Conservation (phyloP, 2,888 invertebrate species). For the Steinernema hermaphroditum region DNA sequence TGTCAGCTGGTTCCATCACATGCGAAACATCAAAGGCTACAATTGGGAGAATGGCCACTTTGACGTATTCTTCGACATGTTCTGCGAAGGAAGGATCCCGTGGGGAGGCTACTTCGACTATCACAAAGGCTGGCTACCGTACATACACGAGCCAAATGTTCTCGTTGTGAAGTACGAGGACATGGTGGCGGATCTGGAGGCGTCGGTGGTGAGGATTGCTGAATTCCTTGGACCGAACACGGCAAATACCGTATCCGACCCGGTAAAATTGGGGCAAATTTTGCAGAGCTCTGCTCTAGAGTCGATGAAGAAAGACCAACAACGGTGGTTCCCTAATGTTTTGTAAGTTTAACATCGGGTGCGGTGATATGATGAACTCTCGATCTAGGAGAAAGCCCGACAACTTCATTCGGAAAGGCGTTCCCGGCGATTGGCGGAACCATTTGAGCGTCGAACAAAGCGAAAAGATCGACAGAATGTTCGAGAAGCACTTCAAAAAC, state of each 20-base stretch:
- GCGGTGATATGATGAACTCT: too few species aligned
- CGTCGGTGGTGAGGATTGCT: slow-evolving; percentile 44
- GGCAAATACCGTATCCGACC: slow-evolving; percentile 36
- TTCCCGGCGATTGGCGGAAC: slow-evolving; percentile 56
- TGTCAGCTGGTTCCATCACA: slow-evolving; percentile 54
- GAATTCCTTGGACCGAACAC: slow-evolving; percentile 52
- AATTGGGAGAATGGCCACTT: slow-evolving; percentile 49
- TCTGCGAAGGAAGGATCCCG: slow-evolving; percentile 44
- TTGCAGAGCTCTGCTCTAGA: slow-evolving; percentile 38
- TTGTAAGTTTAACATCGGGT: not conserved
- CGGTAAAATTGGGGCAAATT: slow-evolving; percentile 37
- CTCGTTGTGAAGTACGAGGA: slow-evolving; percentile 53
- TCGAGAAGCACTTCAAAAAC: not conserved
- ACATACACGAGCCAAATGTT: slow-evolving; percentile 47
- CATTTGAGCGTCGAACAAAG: slow-evolving; percentile 51
- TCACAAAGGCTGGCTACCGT: slow-evolving; percentile 42
- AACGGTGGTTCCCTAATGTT: slow-evolving; percentile 51
- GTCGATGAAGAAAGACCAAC: slow-evolving; percentile 56
- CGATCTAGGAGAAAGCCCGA: slow-evolving; percentile 40
- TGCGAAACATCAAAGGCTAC: slow-evolving; percentile 57
- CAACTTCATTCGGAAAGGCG: slow-evolving; percentile 56
- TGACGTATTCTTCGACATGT: slow-evolving; percentile 51
- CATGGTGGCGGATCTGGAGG: slow-evolving; percentile 45
- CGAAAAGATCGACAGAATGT: slow-evolving; percentile 44
- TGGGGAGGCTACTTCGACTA: slow-evolving; percentile 56